Base-by-base conservation (phyloP, 2,797 vertebrate species). In the Diplodus puntazzo region DNA sequence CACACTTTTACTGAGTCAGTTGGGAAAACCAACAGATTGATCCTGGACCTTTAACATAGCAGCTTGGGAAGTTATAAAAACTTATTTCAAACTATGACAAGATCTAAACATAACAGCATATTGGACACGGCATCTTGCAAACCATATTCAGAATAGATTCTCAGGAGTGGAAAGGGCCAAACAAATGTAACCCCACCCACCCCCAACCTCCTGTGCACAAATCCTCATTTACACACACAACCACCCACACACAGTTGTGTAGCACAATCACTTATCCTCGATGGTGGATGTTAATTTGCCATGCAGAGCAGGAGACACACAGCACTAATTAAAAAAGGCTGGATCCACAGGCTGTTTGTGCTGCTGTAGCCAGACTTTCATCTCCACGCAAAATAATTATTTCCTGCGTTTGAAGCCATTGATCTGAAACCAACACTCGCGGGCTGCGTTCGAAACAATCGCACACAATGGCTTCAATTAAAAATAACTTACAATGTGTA, bases 341-440 rank as follows among this genome's bases (percentile, higher is more conserved):
- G 55, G 75, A 89, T 90, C 85, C 78, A 84, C 78, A 65, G 88
- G 87, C 91, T 89, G 88, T 91, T 90, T 88, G 79, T 55, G 81
- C 67, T 85, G 75, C 73, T 60, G 68, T 46, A 83, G 55, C 60
- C 77, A 11, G 17, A 89, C 88, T 91, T 91, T 92, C 87, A 92
- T 90, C 83, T 87, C 87, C 0, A 66, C 21, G 65, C 74, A 69
- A 89, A 89, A 87, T 87, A 87, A 94, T 94, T 87, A 89, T 87
- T 92, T 88, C 87, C 83, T 53, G 60, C 39, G 60, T 89, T 85
- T 85, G 83, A 87, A 87, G 87, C 62, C 81, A 85, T 76, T 84
- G 90, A 93, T 93, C 77, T 88, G 82, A 91, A 88, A 88, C 84
- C 70, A 66, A 78, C 73, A 69, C 77, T 72, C 2, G 13, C 18